A percentile compares a stretch with the other conserved stretches of the same genome.
Conservation (phyloP, 1,140 invertebrate species). For the Dendrolimus punctatus region DNA sequence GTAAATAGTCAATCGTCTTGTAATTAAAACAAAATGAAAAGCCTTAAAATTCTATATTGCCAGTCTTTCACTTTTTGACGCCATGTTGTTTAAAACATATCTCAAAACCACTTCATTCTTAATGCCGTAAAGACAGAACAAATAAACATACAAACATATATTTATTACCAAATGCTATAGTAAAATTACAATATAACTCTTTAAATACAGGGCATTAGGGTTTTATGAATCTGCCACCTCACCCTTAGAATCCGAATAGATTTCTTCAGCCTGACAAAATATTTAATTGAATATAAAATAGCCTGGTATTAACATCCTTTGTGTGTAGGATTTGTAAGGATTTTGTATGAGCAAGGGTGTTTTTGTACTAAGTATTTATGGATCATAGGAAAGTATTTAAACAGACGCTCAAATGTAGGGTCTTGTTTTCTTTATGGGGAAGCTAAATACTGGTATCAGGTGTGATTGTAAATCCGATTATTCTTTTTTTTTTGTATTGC, state of each 20-base stretch:
- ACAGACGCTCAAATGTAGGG: conserved; percentile 43
- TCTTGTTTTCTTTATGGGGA: conserved; percentile 14
- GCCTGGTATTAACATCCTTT: conserved; percentile 60
- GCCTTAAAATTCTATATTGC: too few species aligned
- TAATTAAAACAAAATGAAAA: too few species aligned
- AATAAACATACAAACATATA: too few species aligned
- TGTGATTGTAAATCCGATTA: conserved; percentile 21
- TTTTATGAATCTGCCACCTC: conserved; percentile 14
- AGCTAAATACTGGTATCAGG: conserved; percentile 17
- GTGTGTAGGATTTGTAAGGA: conserved; percentile 52
- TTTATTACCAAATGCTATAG: too few species aligned
- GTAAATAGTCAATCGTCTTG: too few species aligned
- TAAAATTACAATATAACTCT: too few species aligned
- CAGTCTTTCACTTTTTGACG: too few species aligned
- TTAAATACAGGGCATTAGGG: too few species aligned
- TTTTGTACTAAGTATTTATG: conserved; percentile 46
- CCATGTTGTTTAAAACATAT: too few species aligned
- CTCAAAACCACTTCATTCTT: too few species aligned
- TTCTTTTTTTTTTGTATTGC: conserved; percentile 1
- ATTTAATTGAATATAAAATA: conserved; percentile 69
- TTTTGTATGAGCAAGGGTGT: conserved; percentile 35
- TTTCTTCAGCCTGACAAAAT: conserved; percentile 59
- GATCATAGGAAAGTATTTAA: conserved; percentile 62
- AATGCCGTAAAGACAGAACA: too few species aligned
- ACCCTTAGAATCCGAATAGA: conserved; percentile 40